Evolutionary conservation across 2,113 vertebrate genomes (phyloP), one percentile per base, ranked within the genome.

Genomic region (Girardinichthys multiradiatus): DNA sequence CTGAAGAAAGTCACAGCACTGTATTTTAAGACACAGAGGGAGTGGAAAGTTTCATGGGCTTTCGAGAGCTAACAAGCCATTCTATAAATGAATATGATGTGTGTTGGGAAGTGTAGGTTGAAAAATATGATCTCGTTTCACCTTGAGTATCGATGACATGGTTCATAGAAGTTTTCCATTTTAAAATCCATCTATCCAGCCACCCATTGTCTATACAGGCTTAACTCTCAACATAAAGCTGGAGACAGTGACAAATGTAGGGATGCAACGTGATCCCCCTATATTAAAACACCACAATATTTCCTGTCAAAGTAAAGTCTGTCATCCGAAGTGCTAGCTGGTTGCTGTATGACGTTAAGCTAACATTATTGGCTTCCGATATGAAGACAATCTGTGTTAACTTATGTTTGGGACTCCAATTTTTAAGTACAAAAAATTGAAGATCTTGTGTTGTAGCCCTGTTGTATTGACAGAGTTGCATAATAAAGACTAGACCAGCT

Each of bases 21-120:
- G 29, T 89, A 81, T 75, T 80, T 83, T 21, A 76, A 83, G 77
- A 66, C 65, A 61, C 10, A 1, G 39, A 45, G 14, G 58, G 66
- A 74, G 81, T 77, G 80, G 76, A 84, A 86, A 71, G 72, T 81
- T 77, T 85, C 64, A 63, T 68, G 45, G 39, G 72, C 58, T 68
- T 57, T 72, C 64, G 78, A 58, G 48, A 42, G 45, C 74, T 76
- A 83, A 87, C 83, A 63, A 83, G 74, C 42, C 0, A 17, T 45
- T 45, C 17, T 45, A 45, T 5, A 45, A 2, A 4, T 60, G 45
- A 65, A 68, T 75, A 67, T 37, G 64, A 61, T 4, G 48, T 59
- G 65, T 33, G 68, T 45, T 28, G n/a, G 59, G 45, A 27, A 42
- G 39, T 70, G 67, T 14, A 69, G 42, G 51, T 30, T 83, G 61